Conservation (phyloP, 2,797 vertebrate genomes). For the Sebastes itinus region DNA sequence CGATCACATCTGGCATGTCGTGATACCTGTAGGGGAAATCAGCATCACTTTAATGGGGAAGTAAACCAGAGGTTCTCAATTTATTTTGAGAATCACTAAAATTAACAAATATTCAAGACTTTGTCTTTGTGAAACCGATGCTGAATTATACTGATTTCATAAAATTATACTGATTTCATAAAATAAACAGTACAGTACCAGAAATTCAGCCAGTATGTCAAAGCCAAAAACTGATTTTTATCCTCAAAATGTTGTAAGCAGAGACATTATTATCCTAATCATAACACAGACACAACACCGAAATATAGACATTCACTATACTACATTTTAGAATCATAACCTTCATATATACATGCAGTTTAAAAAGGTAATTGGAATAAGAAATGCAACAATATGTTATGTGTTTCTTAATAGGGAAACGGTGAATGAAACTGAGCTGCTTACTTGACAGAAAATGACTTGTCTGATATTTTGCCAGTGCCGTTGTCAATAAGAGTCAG, state of each 20-base stretch:
- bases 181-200: background rate
- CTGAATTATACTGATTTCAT: background rate
- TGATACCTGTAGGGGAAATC: slow-evolving; percentile 87
- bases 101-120: background rate
- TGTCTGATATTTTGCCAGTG: slow-evolving; percentile 90
- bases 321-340: background rate
- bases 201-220: background rate
- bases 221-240: background rate
- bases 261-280: background rate
- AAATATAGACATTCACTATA: background rate
- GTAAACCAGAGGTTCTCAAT: background rate
- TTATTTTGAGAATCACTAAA: background rate
- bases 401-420: background rate
- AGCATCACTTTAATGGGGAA: background rate
- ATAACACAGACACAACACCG: background rate
- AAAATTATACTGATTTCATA: background rate
- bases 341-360: background rate
- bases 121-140: background rate
- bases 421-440: slow-evolving; percentile 10
- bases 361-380: background rate
- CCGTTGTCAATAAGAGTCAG: slow-evolving; percentile 93
- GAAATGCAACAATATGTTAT: background rate
- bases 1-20: slow-evolving; percentile 98
- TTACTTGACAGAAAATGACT: slow-evolving; percentile 95
- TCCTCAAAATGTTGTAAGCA: background rate